These are phyloP conservation scores for Lagocephalus sceleratus DNA, from an alignment of 2,797 vertebrate genomes.

Conservation along the genomic window DNA sequence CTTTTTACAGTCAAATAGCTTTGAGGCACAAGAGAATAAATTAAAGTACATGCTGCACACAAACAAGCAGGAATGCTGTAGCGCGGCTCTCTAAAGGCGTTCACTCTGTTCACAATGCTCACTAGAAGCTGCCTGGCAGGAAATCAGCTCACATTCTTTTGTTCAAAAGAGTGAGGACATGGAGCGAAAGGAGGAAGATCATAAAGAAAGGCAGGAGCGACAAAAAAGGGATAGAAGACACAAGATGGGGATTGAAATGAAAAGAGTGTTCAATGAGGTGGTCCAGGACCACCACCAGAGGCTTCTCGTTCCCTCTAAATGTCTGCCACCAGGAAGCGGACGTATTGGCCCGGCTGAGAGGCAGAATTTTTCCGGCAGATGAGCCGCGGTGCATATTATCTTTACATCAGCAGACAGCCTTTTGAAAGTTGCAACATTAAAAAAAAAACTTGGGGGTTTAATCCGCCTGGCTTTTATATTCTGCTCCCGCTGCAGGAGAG, in stretches of 20 bases:
- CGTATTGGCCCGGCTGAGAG: slow-evolving; percentile 32
- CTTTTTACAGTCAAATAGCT: slow-evolving; percentile 7
- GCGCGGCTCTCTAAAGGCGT: slow-evolving; percentile 18
- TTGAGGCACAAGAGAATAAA: not conserved
- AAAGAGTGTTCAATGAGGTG: slow-evolving; percentile 61
- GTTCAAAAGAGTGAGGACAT: slow-evolving; percentile 44
- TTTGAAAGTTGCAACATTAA: slow-evolving; percentile 48
- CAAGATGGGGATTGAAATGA: slow-evolving; percentile 23
- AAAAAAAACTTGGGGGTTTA: slow-evolving; percentile 35
- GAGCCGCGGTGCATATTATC: slow-evolving; percentile 38
- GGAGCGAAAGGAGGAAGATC: slow-evolving; percentile 25
- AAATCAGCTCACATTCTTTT: slow-evolving; percentile 58
- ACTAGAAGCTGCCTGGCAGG: slow-evolving; percentile 56
- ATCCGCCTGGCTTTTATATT: slow-evolving; percentile 49
- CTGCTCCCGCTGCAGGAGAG: slow-evolving; percentile 36
- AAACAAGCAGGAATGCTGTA: slow-evolving; percentile 23
- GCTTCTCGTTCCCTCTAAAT: slow-evolving; percentile 41
- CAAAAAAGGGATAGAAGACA: slow-evolving; percentile 18
- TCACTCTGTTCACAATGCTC: slow-evolving; percentile 43
- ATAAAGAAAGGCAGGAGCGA: slow-evolving; percentile 20
- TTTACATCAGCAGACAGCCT: slow-evolving; percentile 42
- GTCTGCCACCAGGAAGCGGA: slow-evolving; percentile 25
- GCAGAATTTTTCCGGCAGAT: slow-evolving; percentile 31
- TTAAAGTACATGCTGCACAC: not conserved
- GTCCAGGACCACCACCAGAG: slow-evolving; percentile 55